phyloP scores from a whole-genome alignment of 2,888 invertebrate species.

The Ophion ellenae region DNA sequence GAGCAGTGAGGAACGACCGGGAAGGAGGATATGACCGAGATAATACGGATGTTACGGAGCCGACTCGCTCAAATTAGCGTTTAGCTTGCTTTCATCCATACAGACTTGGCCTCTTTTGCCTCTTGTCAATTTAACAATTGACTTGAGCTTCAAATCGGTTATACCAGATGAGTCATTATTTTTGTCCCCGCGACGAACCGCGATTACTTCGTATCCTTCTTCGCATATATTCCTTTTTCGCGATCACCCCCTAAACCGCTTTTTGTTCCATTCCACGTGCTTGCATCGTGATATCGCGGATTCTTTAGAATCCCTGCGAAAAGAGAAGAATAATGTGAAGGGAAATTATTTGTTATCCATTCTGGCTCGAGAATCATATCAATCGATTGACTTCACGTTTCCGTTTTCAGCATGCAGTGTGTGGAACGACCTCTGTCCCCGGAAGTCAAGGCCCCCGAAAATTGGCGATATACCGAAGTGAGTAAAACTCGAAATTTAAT shows the following conservation, averaged over 20 bases:
- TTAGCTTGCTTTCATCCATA: slow-evolving; percentile 54
- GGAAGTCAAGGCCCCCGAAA: slow-evolving; percentile 78
- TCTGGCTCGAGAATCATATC: background rate
- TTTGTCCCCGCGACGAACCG: background rate
- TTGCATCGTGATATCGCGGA: background rate
- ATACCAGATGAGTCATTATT: slow-evolving; percentile 52
- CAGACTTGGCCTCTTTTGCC: slow-evolving; percentile 62
- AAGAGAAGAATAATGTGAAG: background rate
- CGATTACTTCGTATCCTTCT: background rate
- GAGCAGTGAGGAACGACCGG: slow-evolving; percentile 43
- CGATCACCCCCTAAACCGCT: background rate
- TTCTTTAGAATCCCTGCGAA: background rate
- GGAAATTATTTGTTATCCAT: too few species aligned
- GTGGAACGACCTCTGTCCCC: slow-evolving; percentile 75
- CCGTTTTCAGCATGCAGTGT: slow-evolving; percentile 76
- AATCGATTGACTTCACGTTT: background rate
- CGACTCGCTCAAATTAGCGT: slow-evolving; percentile 61
- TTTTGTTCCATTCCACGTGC: slow-evolving; percentile 22
- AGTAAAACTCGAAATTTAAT: slow-evolving; percentile 57
- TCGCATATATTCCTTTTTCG: background rate
- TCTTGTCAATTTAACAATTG: slow-evolving; percentile 76
- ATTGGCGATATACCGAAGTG: slow-evolving; percentile 80
- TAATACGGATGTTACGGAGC: slow-evolving; percentile 71
- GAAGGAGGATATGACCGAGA: slow-evolving; percentile 75
- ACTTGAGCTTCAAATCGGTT: slow-evolving; percentile 63